Percentiles rank a stretch among this genome's conserved stretches.
Evolutionary conservation across 2,113 vertebrate species (phyloP).

Genomic region (Verasper variegatus): DNA sequence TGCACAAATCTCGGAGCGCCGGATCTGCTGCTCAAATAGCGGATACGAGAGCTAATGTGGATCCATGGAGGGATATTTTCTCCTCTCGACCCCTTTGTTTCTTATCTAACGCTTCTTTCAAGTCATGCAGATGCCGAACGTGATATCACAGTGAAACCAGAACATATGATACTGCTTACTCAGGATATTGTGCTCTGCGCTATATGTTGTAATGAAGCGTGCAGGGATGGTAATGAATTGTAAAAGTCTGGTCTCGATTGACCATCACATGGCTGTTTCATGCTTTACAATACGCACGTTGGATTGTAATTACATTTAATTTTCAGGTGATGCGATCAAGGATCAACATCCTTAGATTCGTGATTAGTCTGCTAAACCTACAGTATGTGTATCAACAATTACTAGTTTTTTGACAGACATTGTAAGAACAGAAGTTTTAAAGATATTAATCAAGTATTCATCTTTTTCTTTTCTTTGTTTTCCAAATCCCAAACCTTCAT

Average conservation of each 20-base stretch:
- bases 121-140: conserved; percentile 51
- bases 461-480: too few species aligned
- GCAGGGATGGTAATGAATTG: conserved; percentile 2
- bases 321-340: too few species aligned
- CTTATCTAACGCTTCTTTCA: conserved; percentile 64
- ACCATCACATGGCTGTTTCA: neutral
- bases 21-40: conserved; percentile 48
- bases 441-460: too few species aligned
- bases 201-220: conserved; percentile 13
- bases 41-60: conserved; percentile 57
- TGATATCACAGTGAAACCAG: conserved; percentile 54
- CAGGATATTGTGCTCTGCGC: conserved; percentile 2
- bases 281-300: neutral
- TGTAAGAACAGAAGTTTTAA: too few species aligned
- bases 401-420: too few species aligned
- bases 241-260: neutral
- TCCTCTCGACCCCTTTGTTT: conserved; percentile 54
- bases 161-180: conserved; percentile 56
- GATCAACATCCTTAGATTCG: too few species aligned
- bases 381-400: too few species aligned
- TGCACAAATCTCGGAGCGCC: conserved; percentile 48
- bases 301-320: neutral
- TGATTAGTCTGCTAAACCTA: too few species aligned
- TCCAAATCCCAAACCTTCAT: too few species aligned
- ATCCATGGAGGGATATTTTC: conserved; percentile 55